Conservation (phyloP, 2,113 vertebrate genomes). For the Epinephelus moara region DNA sequence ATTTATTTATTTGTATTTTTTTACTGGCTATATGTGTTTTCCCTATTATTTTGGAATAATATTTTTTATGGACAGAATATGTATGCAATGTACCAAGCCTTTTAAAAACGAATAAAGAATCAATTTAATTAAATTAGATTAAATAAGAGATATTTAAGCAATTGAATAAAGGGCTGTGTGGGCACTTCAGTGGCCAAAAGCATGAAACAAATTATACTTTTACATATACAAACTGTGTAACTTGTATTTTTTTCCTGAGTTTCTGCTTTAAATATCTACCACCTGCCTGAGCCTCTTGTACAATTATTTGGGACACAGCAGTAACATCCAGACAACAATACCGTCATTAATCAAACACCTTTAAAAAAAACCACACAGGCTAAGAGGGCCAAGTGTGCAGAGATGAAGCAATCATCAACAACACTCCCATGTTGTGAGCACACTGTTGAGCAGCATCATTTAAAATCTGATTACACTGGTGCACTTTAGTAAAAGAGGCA, state of each 20-base stretch:
- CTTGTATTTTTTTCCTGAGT: not conserved
- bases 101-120: too few species aligned
- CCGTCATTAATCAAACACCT: conserved; percentile 29
- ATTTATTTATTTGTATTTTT: too few species aligned
- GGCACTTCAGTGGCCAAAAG: not conserved
- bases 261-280: not conserved
- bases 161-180: not conserved
- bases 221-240: not conserved
- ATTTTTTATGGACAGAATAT: too few species aligned
- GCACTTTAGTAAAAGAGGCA: not conserved
- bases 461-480: conserved; percentile 24
- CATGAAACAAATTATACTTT: not conserved
- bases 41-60: too few species aligned
- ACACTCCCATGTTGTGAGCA: not conserved
- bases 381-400: not conserved
- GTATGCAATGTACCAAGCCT: too few species aligned
- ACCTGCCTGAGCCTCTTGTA: not conserved
- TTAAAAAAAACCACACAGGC: not conserved
- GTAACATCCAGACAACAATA: conserved; percentile 1
- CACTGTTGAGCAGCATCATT: conserved; percentile 27
- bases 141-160: not conserved
- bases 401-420: conserved; percentile 17
- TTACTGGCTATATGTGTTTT: too few species aligned
- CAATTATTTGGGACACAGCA: not conserved
- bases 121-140: not conserved